phyloP scores from a whole-genome alignment of 1,140 invertebrate genomes.

The Tetragnatha versicolor region DNA sequence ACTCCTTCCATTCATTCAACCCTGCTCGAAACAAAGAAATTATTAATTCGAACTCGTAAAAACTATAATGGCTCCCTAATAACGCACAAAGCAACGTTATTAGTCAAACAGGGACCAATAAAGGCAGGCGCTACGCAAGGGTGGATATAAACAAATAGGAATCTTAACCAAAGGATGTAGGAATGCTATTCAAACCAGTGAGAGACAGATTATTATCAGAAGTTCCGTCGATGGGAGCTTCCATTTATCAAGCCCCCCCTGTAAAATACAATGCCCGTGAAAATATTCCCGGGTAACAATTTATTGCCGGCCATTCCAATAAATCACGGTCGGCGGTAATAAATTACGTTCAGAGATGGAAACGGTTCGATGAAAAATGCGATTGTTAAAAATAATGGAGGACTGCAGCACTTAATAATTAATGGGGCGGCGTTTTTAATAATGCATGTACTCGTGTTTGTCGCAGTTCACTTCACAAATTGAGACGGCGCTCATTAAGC shows the following conservation, averaged over 20 bases:
- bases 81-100: background rate
- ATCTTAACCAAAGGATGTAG: background rate
- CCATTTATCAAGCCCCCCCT: constrained; percentile 16
- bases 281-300: constrained; percentile 21
- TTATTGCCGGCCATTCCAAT: constrained; percentile 25
- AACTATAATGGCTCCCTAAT: background rate
- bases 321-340: constrained; percentile 11
- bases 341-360: constrained; percentile 31
- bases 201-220: constrained; percentile 14
- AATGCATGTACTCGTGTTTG: too few species aligned
- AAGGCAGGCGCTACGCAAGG: background rate
- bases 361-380: too few species aligned
- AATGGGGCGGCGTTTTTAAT: too few species aligned
- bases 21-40: too few species aligned
- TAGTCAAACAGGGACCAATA: background rate
- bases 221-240: background rate
- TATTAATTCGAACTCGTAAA: background rate
- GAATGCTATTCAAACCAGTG: constrained; percentile 8
- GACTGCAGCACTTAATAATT: too few species aligned
- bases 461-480: too few species aligned
- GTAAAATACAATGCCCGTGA: constrained; percentile 11
- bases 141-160: constrained; percentile 22
- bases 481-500: too few species aligned
- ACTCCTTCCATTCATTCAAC: too few species aligned
- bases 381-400: too few species aligned